Conservation (phyloP, 1,140 invertebrate species). For the Chironomus tepperi region DNA sequence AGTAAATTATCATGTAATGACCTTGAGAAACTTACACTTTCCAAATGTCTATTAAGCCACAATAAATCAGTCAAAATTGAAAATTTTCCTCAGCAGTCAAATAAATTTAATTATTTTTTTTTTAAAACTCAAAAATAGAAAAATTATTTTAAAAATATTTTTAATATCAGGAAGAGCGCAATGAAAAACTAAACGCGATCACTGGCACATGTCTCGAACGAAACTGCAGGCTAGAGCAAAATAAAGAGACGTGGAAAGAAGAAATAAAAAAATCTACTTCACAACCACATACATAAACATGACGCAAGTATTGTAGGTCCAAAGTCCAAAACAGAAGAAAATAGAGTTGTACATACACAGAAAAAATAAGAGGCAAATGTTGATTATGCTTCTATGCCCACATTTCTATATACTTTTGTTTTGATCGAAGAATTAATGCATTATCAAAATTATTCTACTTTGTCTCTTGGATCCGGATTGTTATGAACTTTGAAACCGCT, state of each 20-base stretch:
- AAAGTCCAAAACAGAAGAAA: constrained; percentile 6
- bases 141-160: background rate
- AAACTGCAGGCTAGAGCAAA: constrained; percentile 14
- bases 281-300: background rate
- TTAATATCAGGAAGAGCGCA: constrained; percentile 6
- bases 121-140: background rate
- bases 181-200: background rate
- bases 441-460: too few species aligned
- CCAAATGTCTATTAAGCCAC: background rate
- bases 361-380: background rate
- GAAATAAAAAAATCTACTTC: background rate
- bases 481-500: background rate
- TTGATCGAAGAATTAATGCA: too few species aligned
- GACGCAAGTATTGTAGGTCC: constrained; percentile 18
- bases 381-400: too few species aligned
- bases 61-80: background rate
- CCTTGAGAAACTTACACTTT: background rate
- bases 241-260: background rate
- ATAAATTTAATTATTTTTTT: background rate
- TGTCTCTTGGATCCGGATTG: background rate
- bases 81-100: background rate
- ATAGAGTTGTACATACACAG: background rate
- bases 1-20: background rate
- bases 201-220: constrained; percentile 14
- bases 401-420: too few species aligned